Conservation (phyloP, 2,888 invertebrate species). For the Dicyrtomina minuta region DNA sequence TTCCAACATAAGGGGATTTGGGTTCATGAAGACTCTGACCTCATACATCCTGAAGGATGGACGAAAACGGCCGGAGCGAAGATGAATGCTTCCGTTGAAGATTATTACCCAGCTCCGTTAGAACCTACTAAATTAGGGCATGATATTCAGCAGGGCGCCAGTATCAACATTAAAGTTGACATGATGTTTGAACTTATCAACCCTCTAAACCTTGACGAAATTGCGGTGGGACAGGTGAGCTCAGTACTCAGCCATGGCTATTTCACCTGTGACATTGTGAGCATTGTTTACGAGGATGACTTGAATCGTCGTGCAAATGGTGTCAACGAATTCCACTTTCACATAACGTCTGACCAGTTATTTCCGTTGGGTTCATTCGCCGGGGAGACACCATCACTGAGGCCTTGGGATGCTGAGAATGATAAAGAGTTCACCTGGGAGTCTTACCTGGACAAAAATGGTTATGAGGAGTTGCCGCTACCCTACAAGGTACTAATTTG, state of each 20-base stretch:
- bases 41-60: slow-evolving; percentile 5
- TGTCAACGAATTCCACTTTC: slow-evolving; percentile 10
- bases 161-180: neutral
- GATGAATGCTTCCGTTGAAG: neutral
- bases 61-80: neutral
- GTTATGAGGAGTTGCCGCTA: neutral
- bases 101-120: no score
- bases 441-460: neutral
- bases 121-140: no score
- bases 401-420: neutral
- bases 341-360: slow-evolving; percentile 10
- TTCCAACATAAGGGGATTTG: neutral
- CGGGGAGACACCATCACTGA: no score
- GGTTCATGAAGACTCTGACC: slow-evolving; percentile 1
- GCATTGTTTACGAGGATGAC: neutral
- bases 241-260: slow-evolving; percentile 34
- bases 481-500: no score
- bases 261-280: slow-evolving; percentile 29
- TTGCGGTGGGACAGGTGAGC: slow-evolving; percentile 23
- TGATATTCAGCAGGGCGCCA: neutral
- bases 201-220: slow-evolving; percentile 16
- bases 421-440: neutral
- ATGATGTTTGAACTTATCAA: slow-evolving; percentile 38
- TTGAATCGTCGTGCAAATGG: neutral
- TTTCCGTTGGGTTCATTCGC: slow-evolving; percentile 22